These are phyloP conservation scores for Chaetodon auriga DNA, from an alignment of 2,113 vertebrate species.

Conservation along the genomic window DNA sequence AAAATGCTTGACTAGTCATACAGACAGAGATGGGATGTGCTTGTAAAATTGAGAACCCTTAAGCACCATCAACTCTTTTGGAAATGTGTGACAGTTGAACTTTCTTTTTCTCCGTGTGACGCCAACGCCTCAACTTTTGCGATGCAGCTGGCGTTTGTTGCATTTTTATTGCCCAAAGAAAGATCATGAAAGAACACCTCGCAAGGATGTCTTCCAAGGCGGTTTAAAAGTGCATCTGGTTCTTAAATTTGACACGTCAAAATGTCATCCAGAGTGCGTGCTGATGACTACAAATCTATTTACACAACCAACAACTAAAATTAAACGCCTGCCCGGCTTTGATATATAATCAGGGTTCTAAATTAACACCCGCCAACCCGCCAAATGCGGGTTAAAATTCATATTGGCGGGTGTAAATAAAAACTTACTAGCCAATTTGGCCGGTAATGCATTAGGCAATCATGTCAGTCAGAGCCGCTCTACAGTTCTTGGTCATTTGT, in stretches of 20 bases:
- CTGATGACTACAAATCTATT: neutral
- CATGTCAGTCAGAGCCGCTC: too few species aligned
- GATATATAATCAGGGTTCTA: neutral
- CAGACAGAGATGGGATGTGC: slow-evolving; percentile 39
- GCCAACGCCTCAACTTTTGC: slow-evolving; percentile 26
- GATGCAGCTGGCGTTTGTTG: slow-evolving; percentile 7
- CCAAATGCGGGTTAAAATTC: too few species aligned
- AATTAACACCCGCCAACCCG: too few species aligned
- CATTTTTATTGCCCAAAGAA: slow-evolving; percentile 32
- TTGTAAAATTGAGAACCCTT: slow-evolving; percentile 44
- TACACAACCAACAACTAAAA: neutral
- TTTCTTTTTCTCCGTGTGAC: slow-evolving; percentile 22
- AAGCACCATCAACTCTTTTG: slow-evolving; percentile 42
- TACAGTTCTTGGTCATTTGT: too few species aligned
- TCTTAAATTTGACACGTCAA: neutral
- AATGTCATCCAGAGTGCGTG: slow-evolving; percentile 3
- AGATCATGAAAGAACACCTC: slow-evolving; percentile 18
- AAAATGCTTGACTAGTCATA: slow-evolving; percentile 52
- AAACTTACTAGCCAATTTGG: too few species aligned
- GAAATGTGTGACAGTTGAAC: slow-evolving; percentile 31
- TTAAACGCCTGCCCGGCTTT: neutral
- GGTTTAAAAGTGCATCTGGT: neutral
- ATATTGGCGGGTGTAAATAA: too few species aligned
- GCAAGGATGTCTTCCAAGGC: slow-evolving; percentile 1
- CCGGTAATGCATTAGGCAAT: too few species aligned